Evolutionary conservation across 1,140 invertebrate genomes (phyloP), one percentile per base, ranked within the genome.

Genomic region (Calliphora vicina): DNA sequence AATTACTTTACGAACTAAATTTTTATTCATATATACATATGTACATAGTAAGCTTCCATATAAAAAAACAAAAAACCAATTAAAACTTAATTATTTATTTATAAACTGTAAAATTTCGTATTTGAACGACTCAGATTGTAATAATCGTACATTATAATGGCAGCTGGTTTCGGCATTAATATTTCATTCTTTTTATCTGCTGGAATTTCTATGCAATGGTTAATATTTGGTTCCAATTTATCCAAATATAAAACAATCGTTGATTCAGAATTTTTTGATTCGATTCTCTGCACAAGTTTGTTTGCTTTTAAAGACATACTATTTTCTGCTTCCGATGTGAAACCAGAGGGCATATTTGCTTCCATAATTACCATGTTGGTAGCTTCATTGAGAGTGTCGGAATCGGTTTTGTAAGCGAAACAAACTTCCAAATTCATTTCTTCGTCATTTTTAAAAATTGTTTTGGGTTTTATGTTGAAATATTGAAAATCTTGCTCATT

Each of bases 321-420:
- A 26, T 84, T 85, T 3, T 89, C 88, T 1, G 81, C 45, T 42
- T 90, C 86, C 0, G 86, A 94, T 0, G 94, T 94, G 87, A 95
- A 98, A 29, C 97, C 97, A 2, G 96, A 97, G 0, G 97, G 96
- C 83, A 97, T 91, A 81, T 93, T 93, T 0, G 97, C 94, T 91
- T 97, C 96, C 93, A 97, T 95, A 2, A 97, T 95, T 71, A 95
- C 96, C 96, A 97, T 97, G 86, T 97, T 97, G 85, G 95, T 95
- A 57, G 27, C 26, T 25, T 26, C 27, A 27, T 23, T 20, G 23
- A 35, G 4, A 5, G 10, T 35, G 86, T 85, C 8, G 13, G 74
- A n/a, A 27, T 74, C 25, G 57, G 17, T 1, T 13, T 20, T 17
- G n/a, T 82, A 82, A 5, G 23, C 57, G 83, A 93, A 94, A 86